Evolutionary conservation across 2,888 invertebrate genomes (phyloP), one percentile per base, ranked within the genome.

Genomic region (Blastobasis lacticolella): DNA sequence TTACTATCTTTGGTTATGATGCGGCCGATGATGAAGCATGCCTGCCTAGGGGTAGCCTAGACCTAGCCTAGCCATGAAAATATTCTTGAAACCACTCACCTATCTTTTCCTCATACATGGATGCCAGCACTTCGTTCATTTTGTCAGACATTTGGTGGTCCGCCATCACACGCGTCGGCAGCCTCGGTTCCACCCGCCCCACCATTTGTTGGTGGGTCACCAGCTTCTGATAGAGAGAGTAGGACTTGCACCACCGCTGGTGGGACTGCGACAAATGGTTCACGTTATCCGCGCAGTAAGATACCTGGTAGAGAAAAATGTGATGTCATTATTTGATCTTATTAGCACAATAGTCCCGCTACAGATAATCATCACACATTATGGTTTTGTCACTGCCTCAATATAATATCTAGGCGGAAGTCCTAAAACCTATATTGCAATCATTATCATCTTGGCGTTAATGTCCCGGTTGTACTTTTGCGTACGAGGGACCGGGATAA

Each of bases 181-280:
- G 69, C 10, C 75, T 78, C 0, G 92, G 92, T 55, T 90, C 90
- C 50, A 91, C 66, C 0, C 90, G 80, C 0, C 92, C 92, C 50
- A 86, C 81, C 9, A 84, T 85, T 52, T 89, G 89, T 69, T 93
- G 93, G 64, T 91, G 79, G 44, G 81, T 74, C 0, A 92, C 85
- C 61, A 93, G 77, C 54, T 90, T 89, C 54, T 90, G 88, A 57
- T 92, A 92, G 0, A 93, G 75, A n/a, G 78, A 80, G 63, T 91
- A 92, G 0, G 91, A 88, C 48, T 83, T 84, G 69, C 94, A 94
- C 91, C 92, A 92, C 9, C 85, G 76, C 6, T 80, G 71, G 64
- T 93, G 93, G 0, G 70, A 61, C 48, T 78, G 77, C 0, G 78
- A 76, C 0, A 89, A 67, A 64, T 93, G 93, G 3, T 83, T 77